phyloP scores from a whole-genome alignment of 1,140 invertebrate genomes.

The Drosophila biarmipes region DNA sequence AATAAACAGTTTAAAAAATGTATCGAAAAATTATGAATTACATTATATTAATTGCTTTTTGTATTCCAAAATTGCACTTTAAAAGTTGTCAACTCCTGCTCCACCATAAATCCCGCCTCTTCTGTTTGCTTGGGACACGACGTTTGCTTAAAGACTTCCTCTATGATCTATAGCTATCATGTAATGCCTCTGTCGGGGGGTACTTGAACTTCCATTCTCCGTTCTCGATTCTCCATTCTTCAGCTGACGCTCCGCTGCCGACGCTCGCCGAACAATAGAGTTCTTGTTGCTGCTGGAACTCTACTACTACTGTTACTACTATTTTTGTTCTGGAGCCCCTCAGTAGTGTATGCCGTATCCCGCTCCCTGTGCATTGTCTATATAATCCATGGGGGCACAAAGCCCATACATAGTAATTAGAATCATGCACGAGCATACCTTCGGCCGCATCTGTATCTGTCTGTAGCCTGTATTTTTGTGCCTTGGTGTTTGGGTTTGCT shows the following conservation, averaged over 20 bases:
- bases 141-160: slow-evolving; percentile 38
- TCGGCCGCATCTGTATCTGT: slow-evolving; percentile 14
- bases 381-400: slow-evolving; percentile 45
- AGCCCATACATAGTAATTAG: slow-evolving; percentile 75
- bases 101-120: slow-evolving; percentile 1
- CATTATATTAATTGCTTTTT: no score
- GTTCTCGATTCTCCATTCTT: slow-evolving; percentile 5
- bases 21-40: no score
- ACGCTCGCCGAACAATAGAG: slow-evolving; percentile 35
- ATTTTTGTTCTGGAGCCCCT: no score
- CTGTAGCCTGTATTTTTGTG: slow-evolving; percentile 20
- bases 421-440: slow-evolving; percentile 68
- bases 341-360: not conserved
- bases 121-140: not conserved
- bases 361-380: slow-evolving; percentile 50
- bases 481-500: slow-evolving; percentile 18
- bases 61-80: no score
- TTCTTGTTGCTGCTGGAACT: slow-evolving; percentile 24
- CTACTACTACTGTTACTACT: not conserved
- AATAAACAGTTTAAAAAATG: no score
- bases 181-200: slow-evolving; percentile 44
- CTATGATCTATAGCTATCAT: slow-evolving; percentile 40
- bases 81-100: not conserved
- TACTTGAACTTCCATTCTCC: slow-evolving; percentile 68
- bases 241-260: slow-evolving; percentile 23